Evolutionary conservation across 2,113 vertebrate species (phyloP).

Genomic region (Leucopsar rothschildi): DNA sequence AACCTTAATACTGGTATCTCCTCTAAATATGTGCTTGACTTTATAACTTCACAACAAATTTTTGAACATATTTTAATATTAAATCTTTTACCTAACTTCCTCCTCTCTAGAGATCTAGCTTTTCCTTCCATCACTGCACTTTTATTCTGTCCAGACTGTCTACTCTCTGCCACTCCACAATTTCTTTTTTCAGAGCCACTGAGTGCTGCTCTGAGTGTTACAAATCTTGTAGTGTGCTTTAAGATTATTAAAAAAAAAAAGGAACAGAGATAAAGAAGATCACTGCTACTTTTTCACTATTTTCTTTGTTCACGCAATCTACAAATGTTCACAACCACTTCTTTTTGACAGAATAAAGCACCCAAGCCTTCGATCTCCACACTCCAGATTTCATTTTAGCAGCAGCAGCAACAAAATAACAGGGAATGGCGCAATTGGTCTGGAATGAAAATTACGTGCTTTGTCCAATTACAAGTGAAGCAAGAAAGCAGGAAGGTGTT

Average conservation of each 20-base stretch:
- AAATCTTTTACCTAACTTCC: neutral
- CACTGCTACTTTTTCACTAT: neutral
- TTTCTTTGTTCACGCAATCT: neutral
- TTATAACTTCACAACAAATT: neutral
- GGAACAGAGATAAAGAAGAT: neutral
- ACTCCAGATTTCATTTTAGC: neutral
- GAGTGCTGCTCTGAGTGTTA: neutral
- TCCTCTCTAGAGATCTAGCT: neutral
- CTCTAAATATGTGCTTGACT: neutral
- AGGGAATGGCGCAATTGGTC: neutral
- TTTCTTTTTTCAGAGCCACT: neutral
- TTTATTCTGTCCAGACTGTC: neutral
- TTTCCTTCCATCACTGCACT: neutral
- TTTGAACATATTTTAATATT: neutral
- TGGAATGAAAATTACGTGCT: neutral
- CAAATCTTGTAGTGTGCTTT: neutral
- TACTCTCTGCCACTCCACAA: neutral
- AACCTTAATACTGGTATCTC: neutral
- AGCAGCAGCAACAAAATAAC: constrained; percentile 1
- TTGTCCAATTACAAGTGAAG: constrained; percentile 17
- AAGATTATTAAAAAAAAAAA: neutral
- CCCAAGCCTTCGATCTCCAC: neutral
- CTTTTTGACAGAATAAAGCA: neutral
- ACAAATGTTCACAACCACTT: neutral
- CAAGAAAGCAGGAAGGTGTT: constrained; percentile 31